Percentiles rank a stretch among this genome's conserved stretches.
Evolutionary conservation across 1,140 invertebrate genomes (phyloP).

Genomic region (Carcinoscorpius rotundicauda): DNA sequence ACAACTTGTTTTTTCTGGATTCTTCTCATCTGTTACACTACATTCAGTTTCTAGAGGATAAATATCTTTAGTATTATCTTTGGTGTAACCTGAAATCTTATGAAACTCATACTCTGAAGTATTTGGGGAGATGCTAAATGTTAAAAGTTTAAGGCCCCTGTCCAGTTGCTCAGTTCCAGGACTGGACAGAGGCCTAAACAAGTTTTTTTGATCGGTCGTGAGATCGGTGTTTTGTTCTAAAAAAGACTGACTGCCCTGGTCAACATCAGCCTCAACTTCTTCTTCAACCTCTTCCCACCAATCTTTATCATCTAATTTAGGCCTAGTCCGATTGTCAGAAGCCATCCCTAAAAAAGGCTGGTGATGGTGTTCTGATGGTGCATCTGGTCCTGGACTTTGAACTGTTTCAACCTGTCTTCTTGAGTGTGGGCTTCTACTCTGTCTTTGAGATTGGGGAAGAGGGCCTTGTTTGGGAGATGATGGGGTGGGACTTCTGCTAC

Average conservation of each 20-base stretch:
- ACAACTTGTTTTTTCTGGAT: too few relatives aligned
- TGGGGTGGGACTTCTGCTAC: slow-evolving; percentile 5
- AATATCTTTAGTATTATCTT: too few relatives aligned
- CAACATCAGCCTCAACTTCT: not conserved
- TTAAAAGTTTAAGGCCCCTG: slow-evolving; percentile 8
- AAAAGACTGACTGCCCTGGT: slow-evolving; percentile 4
- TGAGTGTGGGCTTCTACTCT: too few relatives aligned
- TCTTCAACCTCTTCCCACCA: slow-evolving; percentile 5
- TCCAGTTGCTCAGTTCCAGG: slow-evolving; percentile 14
- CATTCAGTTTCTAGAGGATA: too few relatives aligned
- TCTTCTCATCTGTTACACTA: too few relatives aligned
- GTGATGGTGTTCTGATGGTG: not conserved
- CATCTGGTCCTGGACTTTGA: too few relatives aligned
- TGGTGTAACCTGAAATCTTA: too few relatives aligned
- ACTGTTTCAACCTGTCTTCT: too few relatives aligned
- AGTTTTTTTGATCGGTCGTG: slow-evolving; percentile 20
- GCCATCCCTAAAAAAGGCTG: slow-evolving; percentile 22
- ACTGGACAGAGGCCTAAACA: slow-evolving; percentile 22
- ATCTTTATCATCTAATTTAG: slow-evolving; percentile 12
- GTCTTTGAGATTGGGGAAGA: not conserved
- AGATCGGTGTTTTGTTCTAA: slow-evolving; percentile 7
- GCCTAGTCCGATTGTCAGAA: slow-evolving; percentile 18
- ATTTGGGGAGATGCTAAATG: too few relatives aligned
- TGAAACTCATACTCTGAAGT: too few relatives aligned
- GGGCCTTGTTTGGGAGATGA: not conserved